Base-by-base conservation (phyloP, 2,888 invertebrate species). In the Drosophila dives region DNA sequence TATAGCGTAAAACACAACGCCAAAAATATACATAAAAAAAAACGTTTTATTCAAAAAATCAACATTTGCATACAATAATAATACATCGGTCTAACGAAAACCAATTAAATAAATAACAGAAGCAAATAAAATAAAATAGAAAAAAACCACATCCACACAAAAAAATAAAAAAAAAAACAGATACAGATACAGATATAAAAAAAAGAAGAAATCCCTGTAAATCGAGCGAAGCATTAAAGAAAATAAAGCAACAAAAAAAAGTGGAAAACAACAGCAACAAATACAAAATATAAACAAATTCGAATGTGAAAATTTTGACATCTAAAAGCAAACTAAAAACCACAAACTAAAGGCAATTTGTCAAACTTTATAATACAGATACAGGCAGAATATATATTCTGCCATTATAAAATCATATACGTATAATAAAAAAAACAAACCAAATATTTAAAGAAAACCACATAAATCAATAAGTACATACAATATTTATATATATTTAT, bases 231-330 rank as follows among this genome's bases (percentile, higher is more conserved):
- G 2, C 45, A 60, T 29, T 26, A 20, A 42, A 64, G 50, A n/a
- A 32, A 42, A 61, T 53, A 6, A 36, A 49, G 15, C 7, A 36
- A 29, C 15, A 36, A 12, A 15, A 48, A 29, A 59, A 40, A 29
- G n/a, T 49, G 33, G 17, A 54, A 54, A 53, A 17, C 11, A 40
- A 40, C 10, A 51, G 42, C 23, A 36, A 36, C 4, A 23, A 50
- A 12, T 17, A 42, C 40, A 50, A 29, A 3, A 32, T 20, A 29
- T 45, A 64, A 48, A 69, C 54, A 67, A 58, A 77, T 74, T 51
- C 29, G 54, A 51, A 58, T 58, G 68, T 45, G 69, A 23, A 49
- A 69, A 64, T 77, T 54, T 70, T 74, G 59, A 74, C 64, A 77
- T 42, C 49, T 29, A 55, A 64, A 66, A 29, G 2, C 62, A 77